These are phyloP conservation scores for Lepilemur septentrionalis DNA, from an alignment of 2,797 vertebrate species.

Conservation along the genomic window DNA sequence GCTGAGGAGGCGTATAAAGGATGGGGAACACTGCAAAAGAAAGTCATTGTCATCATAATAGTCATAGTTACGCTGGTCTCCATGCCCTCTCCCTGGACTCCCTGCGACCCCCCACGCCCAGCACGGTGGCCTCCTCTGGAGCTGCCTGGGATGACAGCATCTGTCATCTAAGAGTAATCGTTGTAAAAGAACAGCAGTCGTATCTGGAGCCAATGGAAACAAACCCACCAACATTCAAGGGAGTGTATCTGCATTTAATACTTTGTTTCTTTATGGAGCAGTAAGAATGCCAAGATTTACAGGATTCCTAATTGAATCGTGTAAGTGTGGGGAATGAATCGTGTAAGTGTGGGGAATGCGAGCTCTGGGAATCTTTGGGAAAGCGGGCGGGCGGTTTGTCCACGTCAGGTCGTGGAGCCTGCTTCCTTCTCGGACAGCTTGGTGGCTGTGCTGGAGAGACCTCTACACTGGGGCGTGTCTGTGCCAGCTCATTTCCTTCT, in stretches of 20 bases:
- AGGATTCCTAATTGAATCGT: background rate
- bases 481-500: background rate
- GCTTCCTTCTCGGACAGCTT: background rate
- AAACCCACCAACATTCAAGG: background rate
- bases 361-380: slow-evolving; percentile 4
- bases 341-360: background rate
- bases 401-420: accelerated
- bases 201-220: background rate
- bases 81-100: background rate
- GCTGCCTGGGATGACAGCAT: background rate
- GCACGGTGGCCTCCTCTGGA: background rate
- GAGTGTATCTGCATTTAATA: background rate
- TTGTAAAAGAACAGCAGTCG: background rate
- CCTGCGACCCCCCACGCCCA: background rate
- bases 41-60: background rate
- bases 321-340: background rate
- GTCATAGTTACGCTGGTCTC: background rate
- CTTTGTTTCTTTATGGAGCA: slow-evolving; percentile 18
- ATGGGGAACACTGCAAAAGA: background rate
- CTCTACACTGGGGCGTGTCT: background rate
- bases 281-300: slow-evolving; percentile 4
- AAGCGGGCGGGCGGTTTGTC: background rate
- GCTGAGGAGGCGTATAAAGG: background rate
- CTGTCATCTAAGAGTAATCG: background rate
- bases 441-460: background rate